Percentiles rank a stretch among this genome's conserved stretches.
Evolutionary conservation across 2,888 invertebrate species (phyloP).

Genomic region (Cyaniris semiargus): DNA sequence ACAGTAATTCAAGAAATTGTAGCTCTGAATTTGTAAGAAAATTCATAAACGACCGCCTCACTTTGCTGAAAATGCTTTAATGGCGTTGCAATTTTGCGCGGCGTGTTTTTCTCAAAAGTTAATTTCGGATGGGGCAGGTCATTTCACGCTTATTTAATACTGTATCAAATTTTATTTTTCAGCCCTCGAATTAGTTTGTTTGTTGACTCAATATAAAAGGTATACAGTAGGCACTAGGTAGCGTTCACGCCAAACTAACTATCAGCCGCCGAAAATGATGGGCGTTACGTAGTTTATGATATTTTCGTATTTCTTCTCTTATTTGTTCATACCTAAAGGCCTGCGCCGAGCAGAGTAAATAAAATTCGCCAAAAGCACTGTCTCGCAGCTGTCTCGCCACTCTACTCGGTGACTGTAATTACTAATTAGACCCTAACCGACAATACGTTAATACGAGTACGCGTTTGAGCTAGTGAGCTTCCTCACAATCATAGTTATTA

Average conservation of each 20-base stretch:
- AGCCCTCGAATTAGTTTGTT: neutral
- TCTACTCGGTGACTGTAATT: too few relatives aligned
- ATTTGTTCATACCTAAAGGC: too few relatives aligned
- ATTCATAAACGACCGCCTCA: constrained; percentile 1
- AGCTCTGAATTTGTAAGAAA: constrained; percentile 22
- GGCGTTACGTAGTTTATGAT: too few relatives aligned
- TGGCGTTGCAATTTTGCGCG: neutral
- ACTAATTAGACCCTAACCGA: too few relatives aligned
- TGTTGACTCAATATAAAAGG: neutral
- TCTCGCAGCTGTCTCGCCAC: too few relatives aligned
- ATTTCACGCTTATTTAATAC: neutral
- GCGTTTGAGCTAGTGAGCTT: too few relatives aligned
- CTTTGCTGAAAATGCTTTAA: constrained; percentile 6
- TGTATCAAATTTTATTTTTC: constrained; percentile 7
- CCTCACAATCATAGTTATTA: too few relatives aligned
- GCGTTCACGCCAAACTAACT: neutral
- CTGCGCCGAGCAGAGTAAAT: too few relatives aligned
- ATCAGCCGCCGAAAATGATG: too few relatives aligned
- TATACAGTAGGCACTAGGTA: neutral
- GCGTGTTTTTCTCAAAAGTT: neutral
- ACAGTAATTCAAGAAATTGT: constrained; percentile 11
- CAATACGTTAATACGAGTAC: too few relatives aligned
- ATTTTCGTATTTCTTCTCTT: too few relatives aligned
- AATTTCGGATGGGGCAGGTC: neutral
- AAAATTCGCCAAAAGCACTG: too few relatives aligned